These are phyloP conservation scores for Scomber scombrus DNA, from an alignment of 2,113 vertebrate species.

Conservation along the genomic window DNA sequence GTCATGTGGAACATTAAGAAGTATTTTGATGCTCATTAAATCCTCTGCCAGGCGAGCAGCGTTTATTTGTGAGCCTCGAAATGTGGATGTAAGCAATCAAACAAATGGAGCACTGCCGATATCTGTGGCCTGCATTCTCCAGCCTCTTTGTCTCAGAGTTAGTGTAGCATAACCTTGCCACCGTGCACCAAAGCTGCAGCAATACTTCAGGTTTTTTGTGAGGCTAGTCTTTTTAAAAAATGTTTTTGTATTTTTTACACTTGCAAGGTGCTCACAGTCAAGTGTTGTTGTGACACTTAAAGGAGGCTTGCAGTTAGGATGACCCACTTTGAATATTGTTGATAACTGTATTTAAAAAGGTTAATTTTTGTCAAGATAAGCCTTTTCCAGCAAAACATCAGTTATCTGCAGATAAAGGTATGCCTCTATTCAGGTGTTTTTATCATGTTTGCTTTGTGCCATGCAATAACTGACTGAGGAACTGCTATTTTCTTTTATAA, in stretches of 20 bases:
- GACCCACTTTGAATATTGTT: not conserved
- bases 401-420: not conserved
- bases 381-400: not conserved
- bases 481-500: not conserved
- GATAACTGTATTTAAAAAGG: not conserved
- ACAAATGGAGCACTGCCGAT: constrained; percentile 11
- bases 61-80: constrained; percentile 51
- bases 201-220: not conserved
- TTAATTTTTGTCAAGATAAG: not conserved
- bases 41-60: constrained; percentile 17
- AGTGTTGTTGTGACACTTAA: not conserved
- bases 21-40: constrained; percentile 67
- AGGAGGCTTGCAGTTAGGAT: not conserved
- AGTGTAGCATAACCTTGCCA: constrained; percentile 35
- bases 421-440: not conserved
- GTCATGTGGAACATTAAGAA: constrained; percentile 55
- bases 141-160: constrained; percentile 22
- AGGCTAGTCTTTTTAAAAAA: not conserved
- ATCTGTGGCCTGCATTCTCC: not conserved
- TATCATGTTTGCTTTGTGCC: not conserved
- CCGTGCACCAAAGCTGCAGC: not conserved
- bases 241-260: too few relatives aligned
- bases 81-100: constrained; percentile 36
- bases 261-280: not conserved
- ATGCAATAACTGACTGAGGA: not conserved